Evolutionary conservation across 1,140 invertebrate species (phyloP).

Genomic region (Aphelenchoides fujianensis): DNA sequence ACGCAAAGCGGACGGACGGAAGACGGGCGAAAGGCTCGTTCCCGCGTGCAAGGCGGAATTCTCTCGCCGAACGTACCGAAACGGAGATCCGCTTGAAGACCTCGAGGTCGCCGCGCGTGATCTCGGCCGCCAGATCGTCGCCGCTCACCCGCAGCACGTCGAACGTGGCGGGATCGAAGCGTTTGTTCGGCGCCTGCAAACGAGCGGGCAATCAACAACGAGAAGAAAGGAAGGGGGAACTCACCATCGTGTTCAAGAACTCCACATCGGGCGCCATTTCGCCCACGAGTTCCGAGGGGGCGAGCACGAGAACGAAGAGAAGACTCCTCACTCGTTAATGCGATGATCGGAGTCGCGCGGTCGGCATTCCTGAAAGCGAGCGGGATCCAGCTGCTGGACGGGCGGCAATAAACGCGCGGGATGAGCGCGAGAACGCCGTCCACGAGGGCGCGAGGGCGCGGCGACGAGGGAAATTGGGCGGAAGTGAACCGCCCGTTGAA

Average conservation of each 20-base stretch:
- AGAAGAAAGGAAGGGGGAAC: background rate
- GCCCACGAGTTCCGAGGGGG: background rate
- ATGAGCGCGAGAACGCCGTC: no score
- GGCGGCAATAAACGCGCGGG: no score
- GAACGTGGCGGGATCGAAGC: constrained; percentile 1
- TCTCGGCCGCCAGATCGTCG: constrained; percentile 6
- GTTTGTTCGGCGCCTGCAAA: background rate
- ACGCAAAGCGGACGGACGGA: no score
- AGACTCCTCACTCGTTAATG: background rate
- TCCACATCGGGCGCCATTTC: background rate
- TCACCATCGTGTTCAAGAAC: background rate
- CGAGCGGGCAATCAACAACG: background rate
- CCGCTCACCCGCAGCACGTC: constrained; percentile 4
- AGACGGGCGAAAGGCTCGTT: no score
- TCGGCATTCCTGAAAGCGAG: background rate
- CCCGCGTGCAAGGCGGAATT: no score
- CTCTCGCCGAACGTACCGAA: constrained; percentile 1
- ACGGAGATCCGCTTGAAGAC: constrained; percentile 17
- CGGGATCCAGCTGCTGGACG: no score
- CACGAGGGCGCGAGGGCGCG: no score
- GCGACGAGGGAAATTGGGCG: no score
- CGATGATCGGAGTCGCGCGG: background rate
- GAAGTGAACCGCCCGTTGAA: no score
- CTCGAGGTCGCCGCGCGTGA: constrained; percentile 10
- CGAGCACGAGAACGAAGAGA: background rate